Evolutionary conservation across 2,797 vertebrate species (phyloP).

Genomic region (Mionectes olivaceus): DNA sequence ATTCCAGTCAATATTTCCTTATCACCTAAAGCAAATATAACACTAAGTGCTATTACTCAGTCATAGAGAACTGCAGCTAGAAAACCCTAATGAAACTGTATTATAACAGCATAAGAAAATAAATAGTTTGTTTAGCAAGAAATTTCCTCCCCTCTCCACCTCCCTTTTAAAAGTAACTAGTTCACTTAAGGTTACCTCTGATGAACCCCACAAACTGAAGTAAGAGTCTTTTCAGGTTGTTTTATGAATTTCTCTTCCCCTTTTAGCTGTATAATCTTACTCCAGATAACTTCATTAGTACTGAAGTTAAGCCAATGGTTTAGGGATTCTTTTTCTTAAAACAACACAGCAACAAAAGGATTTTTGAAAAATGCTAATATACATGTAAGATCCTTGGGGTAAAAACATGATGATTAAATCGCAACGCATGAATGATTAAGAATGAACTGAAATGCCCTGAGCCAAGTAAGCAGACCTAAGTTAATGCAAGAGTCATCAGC

Average conservation of each 20-base stretch:
- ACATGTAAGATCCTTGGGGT: not conserved
- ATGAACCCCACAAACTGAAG: not conserved
- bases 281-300: not conserved
- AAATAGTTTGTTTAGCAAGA: not conserved
- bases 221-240: not conserved
- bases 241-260: not conserved
- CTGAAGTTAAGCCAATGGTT: not conserved
- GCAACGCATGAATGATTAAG: not conserved
- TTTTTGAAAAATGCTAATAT: not conserved
- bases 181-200: not conserved
- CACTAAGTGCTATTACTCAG: not conserved
- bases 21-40: conserved; percentile 37
- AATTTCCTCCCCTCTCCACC: not conserved
- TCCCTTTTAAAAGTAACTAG: not conserved
- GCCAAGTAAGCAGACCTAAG: not conserved
- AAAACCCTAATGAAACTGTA: not conserved
- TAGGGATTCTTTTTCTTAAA: not conserved
- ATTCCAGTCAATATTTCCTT: conserved; percentile 13
- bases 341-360: not conserved
- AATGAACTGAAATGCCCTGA: conserved; percentile 34
- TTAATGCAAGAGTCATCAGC: not conserved
- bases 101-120: not conserved
- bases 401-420: conserved; percentile 23
- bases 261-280: not conserved
- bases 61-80: not conserved